These are phyloP conservation scores for Campoplex capitator DNA, from an alignment of 2,888 invertebrate species.

Conservation along the genomic window DNA sequence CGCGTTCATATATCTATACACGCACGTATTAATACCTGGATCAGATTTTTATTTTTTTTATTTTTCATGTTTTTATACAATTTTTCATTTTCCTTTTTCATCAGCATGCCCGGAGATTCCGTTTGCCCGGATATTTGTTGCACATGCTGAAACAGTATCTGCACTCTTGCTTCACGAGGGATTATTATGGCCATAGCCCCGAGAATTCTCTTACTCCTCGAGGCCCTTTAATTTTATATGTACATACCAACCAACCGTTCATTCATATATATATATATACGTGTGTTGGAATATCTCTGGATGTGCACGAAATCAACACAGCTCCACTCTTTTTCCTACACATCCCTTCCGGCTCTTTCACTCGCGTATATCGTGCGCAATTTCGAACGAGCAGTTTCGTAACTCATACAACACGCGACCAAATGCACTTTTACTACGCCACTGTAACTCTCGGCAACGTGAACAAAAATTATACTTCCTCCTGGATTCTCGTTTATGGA, in stretches of 20 bases:
- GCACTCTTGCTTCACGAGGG: slow-evolving; percentile 12
- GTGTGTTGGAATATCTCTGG: background rate
- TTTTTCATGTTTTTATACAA: background rate
- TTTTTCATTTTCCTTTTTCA: background rate
- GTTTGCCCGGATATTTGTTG: slow-evolving; percentile 32
- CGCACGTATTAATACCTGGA: background rate
- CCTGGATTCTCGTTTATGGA: background rate
- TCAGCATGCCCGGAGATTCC: background rate
- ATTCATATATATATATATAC: background rate
- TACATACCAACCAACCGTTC: background rate
- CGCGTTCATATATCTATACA: background rate
- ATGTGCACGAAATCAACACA: slow-evolving; percentile 5
- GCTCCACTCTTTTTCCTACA: slow-evolving; percentile 14
- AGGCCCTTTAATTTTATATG: slow-evolving; percentile 26
- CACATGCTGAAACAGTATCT: background rate
- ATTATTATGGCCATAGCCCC: slow-evolving; percentile 48
- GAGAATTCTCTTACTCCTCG: slow-evolving; percentile 47
- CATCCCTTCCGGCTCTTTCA: background rate
- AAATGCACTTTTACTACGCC: slow-evolving; percentile 35
- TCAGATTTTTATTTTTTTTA: background rate
- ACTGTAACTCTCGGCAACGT: background rate
- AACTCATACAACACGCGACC: slow-evolving; percentile 56
- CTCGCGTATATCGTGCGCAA: slow-evolving; percentile 30
- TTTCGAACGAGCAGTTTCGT: slow-evolving; percentile 56
- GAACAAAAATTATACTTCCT: slow-evolving; percentile 27